Conservation (phyloP, 2,113 vertebrate genomes). For the Pheucticus melanocephalus region DNA sequence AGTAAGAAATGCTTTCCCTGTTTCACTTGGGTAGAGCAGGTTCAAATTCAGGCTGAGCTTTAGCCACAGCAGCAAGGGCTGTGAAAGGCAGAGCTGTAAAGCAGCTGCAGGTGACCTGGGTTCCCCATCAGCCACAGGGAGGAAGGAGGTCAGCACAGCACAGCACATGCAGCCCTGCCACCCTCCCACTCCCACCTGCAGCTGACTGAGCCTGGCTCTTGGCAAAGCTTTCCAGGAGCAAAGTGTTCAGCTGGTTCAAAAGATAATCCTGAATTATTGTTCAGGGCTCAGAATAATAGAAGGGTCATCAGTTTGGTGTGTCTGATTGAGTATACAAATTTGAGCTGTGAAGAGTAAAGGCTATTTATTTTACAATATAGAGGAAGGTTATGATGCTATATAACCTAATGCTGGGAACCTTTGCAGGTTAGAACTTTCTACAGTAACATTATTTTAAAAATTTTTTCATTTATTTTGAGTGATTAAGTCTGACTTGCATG, state of each 20-base stretch:
- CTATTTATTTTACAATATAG: not conserved
- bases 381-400: not conserved
- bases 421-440: not conserved
- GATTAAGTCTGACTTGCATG: not conserved
- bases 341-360: not conserved
- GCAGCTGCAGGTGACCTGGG: not conserved
- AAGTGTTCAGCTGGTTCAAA: not conserved
- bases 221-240: not conserved
- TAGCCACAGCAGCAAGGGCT: not conserved
- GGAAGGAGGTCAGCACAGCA: not conserved
- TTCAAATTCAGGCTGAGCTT: not conserved
- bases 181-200: not conserved
- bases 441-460: not conserved
- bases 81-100: not conserved
- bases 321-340: not conserved
- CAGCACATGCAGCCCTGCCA: accelerated
- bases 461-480: not conserved
- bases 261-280: not conserved
- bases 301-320: not conserved
- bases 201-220: not conserved
- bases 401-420: not conserved
- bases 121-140: accelerated
- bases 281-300: not conserved
- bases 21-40: not conserved
- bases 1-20: not conserved